phyloP scores from a whole-genome alignment of 2,888 invertebrate genomes.

The Drosophila sordidula region DNA sequence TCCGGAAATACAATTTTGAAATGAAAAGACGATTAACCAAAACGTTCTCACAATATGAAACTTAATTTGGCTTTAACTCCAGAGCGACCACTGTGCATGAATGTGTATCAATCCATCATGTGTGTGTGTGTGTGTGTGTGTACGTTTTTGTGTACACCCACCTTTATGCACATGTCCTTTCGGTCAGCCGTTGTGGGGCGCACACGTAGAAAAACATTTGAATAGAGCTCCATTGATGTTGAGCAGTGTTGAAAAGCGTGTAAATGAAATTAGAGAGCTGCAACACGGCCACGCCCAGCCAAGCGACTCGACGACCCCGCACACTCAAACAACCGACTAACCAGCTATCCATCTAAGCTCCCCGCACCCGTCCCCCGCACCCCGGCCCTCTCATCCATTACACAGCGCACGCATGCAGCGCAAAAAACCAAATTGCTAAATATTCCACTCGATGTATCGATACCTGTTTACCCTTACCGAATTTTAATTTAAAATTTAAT shows the following conservation, averaged over 20 bases:
- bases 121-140: too few relatives aligned
- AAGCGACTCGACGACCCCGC: slow-evolving; percentile 16
- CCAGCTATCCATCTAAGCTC: slow-evolving; percentile 14
- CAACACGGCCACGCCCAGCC: slow-evolving; percentile 18
- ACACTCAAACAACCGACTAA: slow-evolving; percentile 16
- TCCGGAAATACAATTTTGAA: too few relatives aligned
- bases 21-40: too few relatives aligned
- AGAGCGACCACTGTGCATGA: too few relatives aligned
- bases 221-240: slow-evolving; percentile 66
- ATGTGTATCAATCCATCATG: too few relatives aligned
- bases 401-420: slow-evolving; percentile 19
- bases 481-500: background rate
- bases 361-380: background rate
- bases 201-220: slow-evolving; percentile 65
- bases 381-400: slow-evolving; percentile 2
- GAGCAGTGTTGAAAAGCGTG: slow-evolving; percentile 65
- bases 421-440: slow-evolving; percentile 11
- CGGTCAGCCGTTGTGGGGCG: slow-evolving; percentile 15
- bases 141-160: background rate
- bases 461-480: background rate
- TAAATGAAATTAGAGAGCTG: slow-evolving; percentile 74
- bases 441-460: background rate
- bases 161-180: slow-evolving; percentile 5
- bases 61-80: too few relatives aligned
- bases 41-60: too few relatives aligned